Percentiles rank a stretch among this genome's conserved stretches.
These are phyloP conservation scores for Candoia aspera DNA, from an alignment of 2,113 vertebrate genomes.

Conservation along the genomic window DNA sequence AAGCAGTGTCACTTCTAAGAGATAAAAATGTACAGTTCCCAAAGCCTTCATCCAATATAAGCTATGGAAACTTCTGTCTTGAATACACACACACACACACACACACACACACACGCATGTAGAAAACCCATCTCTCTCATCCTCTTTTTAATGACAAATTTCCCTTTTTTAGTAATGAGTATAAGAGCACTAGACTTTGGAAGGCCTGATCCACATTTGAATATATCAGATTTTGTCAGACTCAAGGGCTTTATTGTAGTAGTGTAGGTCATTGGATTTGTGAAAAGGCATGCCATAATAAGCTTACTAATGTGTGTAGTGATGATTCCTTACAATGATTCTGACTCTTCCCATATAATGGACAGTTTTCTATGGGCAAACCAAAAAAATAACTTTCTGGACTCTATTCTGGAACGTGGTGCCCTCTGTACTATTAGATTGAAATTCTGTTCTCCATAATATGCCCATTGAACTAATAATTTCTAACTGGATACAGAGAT, in stretches of 20 bases:
- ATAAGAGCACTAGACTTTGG: not conserved
- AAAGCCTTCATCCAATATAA: not conserved
- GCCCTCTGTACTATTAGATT: not conserved
- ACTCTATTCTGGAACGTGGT: not conserved
- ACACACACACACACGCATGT: not conserved
- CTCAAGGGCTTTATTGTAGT: not conserved
- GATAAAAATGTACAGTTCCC: not conserved
- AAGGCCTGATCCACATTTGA: not conserved
- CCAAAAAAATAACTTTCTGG: not conserved
- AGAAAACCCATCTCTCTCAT: not conserved
- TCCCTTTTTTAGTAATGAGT: not conserved
- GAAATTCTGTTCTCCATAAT: conserved; percentile 1
- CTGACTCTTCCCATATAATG: not conserved
- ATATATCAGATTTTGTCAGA: not conserved
- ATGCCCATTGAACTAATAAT: not conserved
- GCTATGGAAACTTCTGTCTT: not conserved
- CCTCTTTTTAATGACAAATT: not conserved
- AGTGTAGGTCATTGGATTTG: not conserved
- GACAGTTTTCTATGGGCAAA: not conserved
- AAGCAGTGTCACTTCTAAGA: not conserved
- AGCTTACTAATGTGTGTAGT: not conserved
- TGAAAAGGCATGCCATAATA: not conserved
- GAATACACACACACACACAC: not conserved
- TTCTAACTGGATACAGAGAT: conserved; percentile 14
- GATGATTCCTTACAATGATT: not conserved